Evolutionary conservation across 2,888 invertebrate species (phyloP).

Genomic region (Arctia plantaginis): DNA sequence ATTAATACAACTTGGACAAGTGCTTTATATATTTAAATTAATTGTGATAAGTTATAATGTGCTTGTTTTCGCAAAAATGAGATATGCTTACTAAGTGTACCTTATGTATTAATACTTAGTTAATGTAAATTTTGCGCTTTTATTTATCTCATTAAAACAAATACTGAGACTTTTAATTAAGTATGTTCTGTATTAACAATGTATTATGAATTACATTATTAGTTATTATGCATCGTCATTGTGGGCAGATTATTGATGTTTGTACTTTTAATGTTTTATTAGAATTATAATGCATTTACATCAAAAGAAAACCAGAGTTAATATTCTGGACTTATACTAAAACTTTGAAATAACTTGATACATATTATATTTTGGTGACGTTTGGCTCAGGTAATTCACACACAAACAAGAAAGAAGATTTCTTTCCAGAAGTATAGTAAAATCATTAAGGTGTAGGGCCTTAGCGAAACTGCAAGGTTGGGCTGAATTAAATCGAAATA

Average conservation of each 20-base stretch:
- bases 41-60: conserved; percentile 33
- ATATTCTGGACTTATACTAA: neutral
- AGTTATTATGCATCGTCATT: neutral
- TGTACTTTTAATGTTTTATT: neutral
- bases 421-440: neutral
- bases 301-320: neutral
- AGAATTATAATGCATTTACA: neutral
- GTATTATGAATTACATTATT: neutral
- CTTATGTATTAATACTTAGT: neutral
- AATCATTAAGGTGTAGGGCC: neutral
- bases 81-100: neutral
- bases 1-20: conserved; percentile 2
- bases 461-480: neutral
- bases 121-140: neutral
- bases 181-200: neutral
- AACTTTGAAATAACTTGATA: neutral
- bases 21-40: conserved; percentile 11
- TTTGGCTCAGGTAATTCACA: neutral
- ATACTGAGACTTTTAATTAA: neutral
- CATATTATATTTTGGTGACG: neutral
- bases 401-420: neutral
- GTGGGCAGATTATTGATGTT: neutral
- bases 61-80: neutral
- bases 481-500: neutral
- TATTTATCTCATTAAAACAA: neutral